Evolutionary conservation across 1,140 invertebrate species (phyloP), one percentile per base, ranked within the genome.

Genomic region (Aleiodes sp.): DNA sequence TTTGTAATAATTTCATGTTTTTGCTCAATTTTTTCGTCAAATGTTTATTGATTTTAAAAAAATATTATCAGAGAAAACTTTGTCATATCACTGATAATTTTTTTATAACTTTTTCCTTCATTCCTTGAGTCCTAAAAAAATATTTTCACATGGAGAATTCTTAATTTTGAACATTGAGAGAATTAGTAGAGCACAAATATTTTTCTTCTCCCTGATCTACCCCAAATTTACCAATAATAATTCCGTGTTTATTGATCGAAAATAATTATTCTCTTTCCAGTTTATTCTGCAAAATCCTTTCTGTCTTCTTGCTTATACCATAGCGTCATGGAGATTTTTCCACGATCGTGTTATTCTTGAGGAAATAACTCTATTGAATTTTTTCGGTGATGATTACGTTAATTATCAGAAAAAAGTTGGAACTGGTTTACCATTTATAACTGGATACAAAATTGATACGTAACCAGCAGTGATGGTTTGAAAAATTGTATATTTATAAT

Each of bases 391-490:
- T 71, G 90, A 95, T 35, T 99, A 99, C 80, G 79, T 91, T 1
- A 87, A 92, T 61, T 99, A 99, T 85, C 95, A 99, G 82, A 87
- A 92, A 71, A 87, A 87, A 78, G 96, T 99, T 1, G 88, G 91
- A 3, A 96, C 94, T 29, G 97, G 98, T 1, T 87, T 99, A 72
- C 98, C 98, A 8, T 96, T 97, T 80, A 98, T 99, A 64, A 84
- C 87, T 70, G 98, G 95, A 2, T 94, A 93, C 82, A 81, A 78
- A 73, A 71, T 86, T 31, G 75, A 82, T 63, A 73, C 74, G 64
- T 72, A 70, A 56, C 68, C 41, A 37, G 16, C 10, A 21, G 35
- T 37, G 2, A 66, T 52, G n/a, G 56, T 69, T 14, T 72, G n/a
- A n/a, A 60, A 69, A 39, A 64, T 39, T 46, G 46, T 68, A 46